phyloP scores from a whole-genome alignment of 2,888 invertebrate genomes.

The Drosophila sordidapex region DNA sequence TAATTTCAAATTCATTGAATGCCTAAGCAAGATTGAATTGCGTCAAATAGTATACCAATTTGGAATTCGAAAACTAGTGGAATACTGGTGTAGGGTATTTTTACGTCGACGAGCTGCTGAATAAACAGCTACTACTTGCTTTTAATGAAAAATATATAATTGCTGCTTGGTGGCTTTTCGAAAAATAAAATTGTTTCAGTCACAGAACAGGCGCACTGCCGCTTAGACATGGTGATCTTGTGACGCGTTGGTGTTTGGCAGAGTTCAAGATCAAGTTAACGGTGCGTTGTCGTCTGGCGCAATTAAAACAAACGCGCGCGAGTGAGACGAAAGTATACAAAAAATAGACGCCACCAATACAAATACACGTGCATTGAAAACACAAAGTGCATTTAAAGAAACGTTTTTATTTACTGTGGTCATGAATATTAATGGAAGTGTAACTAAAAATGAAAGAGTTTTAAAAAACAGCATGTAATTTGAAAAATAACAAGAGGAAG shows the following conservation, averaged over 20 bases:
- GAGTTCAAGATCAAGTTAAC: constrained; percentile 74
- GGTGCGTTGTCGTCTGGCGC: constrained; percentile 57
- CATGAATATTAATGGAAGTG: constrained; percentile 51
- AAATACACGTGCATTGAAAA: constrained; percentile 22
- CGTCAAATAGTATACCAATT: neutral
- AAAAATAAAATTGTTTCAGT: constrained; percentile 62
- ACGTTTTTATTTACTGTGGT: constrained; percentile 33
- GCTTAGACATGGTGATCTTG: constrained; percentile 36
- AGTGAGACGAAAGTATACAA: constrained; percentile 44
- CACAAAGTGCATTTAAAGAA: constrained; percentile 33
- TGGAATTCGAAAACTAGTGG: neutral
- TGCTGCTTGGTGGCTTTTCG: constrained; percentile 60
- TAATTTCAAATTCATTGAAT: too few species aligned
- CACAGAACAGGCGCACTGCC: constrained; percentile 55
- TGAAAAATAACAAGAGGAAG: constrained; percentile 44
- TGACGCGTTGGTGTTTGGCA: constrained; percentile 23
- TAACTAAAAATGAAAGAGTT: constrained; percentile 55
- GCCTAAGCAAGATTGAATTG: neutral
- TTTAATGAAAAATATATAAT: constrained; percentile 75
- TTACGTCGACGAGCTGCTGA: neutral
- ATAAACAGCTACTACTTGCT: neutral
- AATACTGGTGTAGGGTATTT: constrained; percentile 38
- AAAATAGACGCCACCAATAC: constrained; percentile 36
- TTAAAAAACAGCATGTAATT: constrained; percentile 32
- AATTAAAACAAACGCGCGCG: constrained; percentile 40